These are phyloP conservation scores for Pluvialis apricaria DNA, from an alignment of 2,113 vertebrate species.

Conservation along the genomic window DNA sequence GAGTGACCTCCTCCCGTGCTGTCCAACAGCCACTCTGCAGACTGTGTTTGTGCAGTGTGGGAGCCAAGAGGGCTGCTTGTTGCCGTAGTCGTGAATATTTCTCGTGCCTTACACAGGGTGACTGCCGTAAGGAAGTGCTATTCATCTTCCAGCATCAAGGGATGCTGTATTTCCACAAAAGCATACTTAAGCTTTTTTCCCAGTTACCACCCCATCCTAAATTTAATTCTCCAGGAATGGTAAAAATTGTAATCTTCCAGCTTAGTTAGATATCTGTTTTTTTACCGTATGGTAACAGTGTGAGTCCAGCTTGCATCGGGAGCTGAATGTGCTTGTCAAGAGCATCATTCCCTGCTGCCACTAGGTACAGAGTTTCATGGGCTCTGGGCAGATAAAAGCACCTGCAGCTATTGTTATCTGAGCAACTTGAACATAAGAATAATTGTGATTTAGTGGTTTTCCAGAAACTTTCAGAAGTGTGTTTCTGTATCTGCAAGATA, in stretches of 20 bases:
- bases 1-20: neutral
- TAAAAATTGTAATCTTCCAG: neutral
- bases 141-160: neutral
- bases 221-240: neutral
- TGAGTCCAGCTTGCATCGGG: neutral
- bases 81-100: neutral
- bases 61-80: neutral
- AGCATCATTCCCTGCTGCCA: neutral
- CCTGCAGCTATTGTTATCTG: neutral
- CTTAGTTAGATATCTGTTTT: neutral
- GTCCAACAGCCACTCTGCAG: rapidly evolving
- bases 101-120: neutral
- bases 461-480: neutral
- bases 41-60: rapidly evolving
- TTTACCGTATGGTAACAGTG: neutral
- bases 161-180: neutral
- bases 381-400: neutral
- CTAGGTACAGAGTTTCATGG: neutral
- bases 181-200: neutral
- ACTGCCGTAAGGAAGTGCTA: rapidly evolving
- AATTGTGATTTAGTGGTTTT: neutral
- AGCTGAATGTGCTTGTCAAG: neutral
- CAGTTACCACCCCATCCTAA: neutral
- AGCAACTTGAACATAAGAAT: neutral
- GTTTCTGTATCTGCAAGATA: neutral